Evolutionary conservation across 2,113 vertebrate genomes (phyloP), one percentile per base, ranked within the genome.

Genomic region (Campylomormyrus tamandua): DNA sequence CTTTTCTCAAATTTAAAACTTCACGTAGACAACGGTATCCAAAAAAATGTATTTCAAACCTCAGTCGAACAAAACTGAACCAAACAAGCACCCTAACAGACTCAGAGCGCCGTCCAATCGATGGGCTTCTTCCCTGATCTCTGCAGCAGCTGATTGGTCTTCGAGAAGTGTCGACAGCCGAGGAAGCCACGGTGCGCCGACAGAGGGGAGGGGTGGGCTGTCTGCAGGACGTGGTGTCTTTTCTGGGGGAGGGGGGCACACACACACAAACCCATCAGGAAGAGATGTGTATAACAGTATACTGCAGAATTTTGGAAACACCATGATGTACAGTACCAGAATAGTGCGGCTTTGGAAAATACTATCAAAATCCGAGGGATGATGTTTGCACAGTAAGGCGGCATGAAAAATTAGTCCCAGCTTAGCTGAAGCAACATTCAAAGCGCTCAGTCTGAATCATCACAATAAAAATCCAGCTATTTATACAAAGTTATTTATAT

Each of bases 181-280:
- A 97, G 96, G 90, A 97, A 97, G 0, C 97, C 97, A 83, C 97
- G 94, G 90, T 96, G 93, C 53, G 92, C 96, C 0, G 97, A 97
- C 39, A 97, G 3, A 0, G 97, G 97, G 0, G 97, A 97, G 4
- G 97, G 97, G 3, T 97, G 97, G 0, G 94, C 95, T 0, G 97
- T 95, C 93, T 96, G 96, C 58, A 97, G 94, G 52, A 97, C 91
- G 0, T 96, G 96, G 91, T 97, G 97, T 2, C 96, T 96, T 85
- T 96, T 96, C 97, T 97, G 94, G 0, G 92, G 91, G 35, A 42
- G 17, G 35, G 1, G n/a, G 19, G 15, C 3, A 15, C 84, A 52
- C 46, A 87, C 49, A 58, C n/a, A 21, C 46, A 24, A 56, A 52
- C 21, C n/a, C 11, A 11, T 35, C 45, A 89, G 46, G 19, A 6